phyloP scores from a whole-genome alignment of 2,888 invertebrate species.

The Nomada fucata region DNA sequence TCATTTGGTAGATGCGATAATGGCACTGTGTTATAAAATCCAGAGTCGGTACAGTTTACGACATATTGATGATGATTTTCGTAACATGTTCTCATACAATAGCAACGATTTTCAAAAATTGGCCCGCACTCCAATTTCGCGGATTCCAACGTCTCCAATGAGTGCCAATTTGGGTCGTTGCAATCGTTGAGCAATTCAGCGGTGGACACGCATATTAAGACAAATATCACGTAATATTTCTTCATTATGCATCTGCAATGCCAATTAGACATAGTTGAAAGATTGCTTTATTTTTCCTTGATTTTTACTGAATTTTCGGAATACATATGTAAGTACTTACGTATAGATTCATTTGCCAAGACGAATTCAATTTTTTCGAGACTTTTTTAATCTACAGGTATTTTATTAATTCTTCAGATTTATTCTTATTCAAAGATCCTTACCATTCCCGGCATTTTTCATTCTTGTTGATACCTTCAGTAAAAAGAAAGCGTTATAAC shows the following conservation, averaged over 20 bases:
- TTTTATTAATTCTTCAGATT: background rate
- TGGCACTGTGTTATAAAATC: slow-evolving; percentile 86
- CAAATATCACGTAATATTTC: slow-evolving; percentile 28
- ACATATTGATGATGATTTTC: slow-evolving; percentile 86
- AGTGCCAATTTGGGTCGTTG: slow-evolving; percentile 77
- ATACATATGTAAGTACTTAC: slow-evolving; percentile 33
- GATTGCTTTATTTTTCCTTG: background rate
- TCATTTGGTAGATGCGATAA: slow-evolving; percentile 87
- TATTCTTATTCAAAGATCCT: background rate
- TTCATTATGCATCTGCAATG: slow-evolving; percentile 57
- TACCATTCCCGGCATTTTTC: background rate
- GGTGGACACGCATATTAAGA: slow-evolving; percentile 46
- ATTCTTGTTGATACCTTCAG: background rate
- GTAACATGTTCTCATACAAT: slow-evolving; percentile 86
- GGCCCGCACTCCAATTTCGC: slow-evolving; percentile 83
- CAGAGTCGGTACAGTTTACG: slow-evolving; percentile 89
- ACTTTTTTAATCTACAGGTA: background rate
- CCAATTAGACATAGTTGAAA: background rate
- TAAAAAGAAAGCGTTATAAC: background rate
- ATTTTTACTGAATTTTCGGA: background rate
- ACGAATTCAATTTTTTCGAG: background rate
- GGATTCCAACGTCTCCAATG: slow-evolving; percentile 74
- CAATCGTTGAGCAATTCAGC: slow-evolving; percentile 57
- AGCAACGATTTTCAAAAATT: slow-evolving; percentile 85
- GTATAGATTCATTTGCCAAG: slow-evolving; percentile 25